These are phyloP conservation scores for Mythimna vitellina DNA, from an alignment of 2,888 invertebrate species.

Conservation along the genomic window DNA sequence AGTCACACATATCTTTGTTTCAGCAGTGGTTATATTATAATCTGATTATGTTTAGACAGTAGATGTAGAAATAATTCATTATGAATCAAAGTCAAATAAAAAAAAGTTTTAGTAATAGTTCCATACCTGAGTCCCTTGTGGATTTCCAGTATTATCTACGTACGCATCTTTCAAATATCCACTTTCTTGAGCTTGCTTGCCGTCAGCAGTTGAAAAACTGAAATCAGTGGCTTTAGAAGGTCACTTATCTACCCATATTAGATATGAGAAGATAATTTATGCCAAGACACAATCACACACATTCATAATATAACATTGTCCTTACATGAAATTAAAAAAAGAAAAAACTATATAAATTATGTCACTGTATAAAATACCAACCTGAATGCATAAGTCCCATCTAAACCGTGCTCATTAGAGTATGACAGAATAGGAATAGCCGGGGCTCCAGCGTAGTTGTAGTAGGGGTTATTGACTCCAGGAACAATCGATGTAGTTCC, in stretches of 20 bases:
- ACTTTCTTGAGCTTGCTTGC: constrained; percentile 94
- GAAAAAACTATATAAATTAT: background rate
- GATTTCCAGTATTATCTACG: constrained; percentile 92
- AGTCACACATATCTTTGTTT: too few species aligned
- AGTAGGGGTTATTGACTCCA: constrained; percentile 77
- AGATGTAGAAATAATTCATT: background rate
- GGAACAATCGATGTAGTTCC: constrained; percentile 50
- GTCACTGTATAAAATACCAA: constrained; percentile 59
- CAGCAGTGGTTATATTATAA: background rate
- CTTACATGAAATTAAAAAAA: too few species aligned
- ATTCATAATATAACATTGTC: too few species aligned
- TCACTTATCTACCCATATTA: background rate
- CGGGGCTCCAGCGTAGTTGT: constrained; percentile 71
- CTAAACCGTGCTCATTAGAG: constrained; percentile 89
- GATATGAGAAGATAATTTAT: background rate
- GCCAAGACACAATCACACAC: too few species aligned
- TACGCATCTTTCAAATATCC: constrained; percentile 93
- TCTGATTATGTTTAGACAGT: background rate
- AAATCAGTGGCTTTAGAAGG: background rate
- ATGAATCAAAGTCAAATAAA: constrained; percentile 69
- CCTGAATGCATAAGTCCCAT: constrained; percentile 91
- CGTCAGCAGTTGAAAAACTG: constrained; percentile 94
- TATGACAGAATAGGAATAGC: constrained; percentile 89
- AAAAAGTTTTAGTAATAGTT: constrained; percentile 10
- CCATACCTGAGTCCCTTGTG: constrained; percentile 87